phyloP scores from a whole-genome alignment of 2,113 vertebrate species.

The Capra hircus region DNA sequence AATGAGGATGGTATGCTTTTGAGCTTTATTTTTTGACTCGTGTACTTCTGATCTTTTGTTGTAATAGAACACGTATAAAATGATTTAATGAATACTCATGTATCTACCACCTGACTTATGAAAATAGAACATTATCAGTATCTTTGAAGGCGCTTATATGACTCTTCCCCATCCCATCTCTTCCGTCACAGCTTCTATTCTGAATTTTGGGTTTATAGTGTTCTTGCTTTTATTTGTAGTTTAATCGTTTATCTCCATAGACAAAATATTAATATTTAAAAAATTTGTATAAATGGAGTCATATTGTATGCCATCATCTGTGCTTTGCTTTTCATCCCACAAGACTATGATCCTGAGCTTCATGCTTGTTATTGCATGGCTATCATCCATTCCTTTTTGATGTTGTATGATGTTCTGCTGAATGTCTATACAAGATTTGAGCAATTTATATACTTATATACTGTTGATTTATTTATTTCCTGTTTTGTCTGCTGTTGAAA shows the following conservation, averaged over 20 bases:
- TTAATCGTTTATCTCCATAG: neutral
- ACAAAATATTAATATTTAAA: neutral
- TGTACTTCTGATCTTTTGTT: neutral
- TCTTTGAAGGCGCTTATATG: neutral
- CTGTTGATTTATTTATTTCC: neutral
- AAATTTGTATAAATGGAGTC: neutral
- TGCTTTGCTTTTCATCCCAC: neutral
- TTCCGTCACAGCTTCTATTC: neutral
- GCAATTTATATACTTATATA: neutral
- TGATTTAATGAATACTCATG: neutral
- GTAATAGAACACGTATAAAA: neutral
- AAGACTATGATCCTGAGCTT: neutral
- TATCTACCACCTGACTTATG: neutral
- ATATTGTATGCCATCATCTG: neutral
- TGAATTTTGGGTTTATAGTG: neutral
- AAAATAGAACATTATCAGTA: neutral
- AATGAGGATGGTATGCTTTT: neutral
- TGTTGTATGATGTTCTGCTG: neutral
- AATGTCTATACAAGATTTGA: neutral
- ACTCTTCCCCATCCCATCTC: neutral
- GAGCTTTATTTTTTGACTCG: neutral
- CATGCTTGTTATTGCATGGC: neutral
- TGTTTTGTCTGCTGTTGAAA: neutral
- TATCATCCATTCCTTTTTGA: neutral
- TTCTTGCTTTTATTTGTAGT: neutral